A percentile compares a stretch with the other conserved stretches of the same genome.
phyloP scores from a whole-genome alignment of 2,888 invertebrate species.

The Phragmatobia fuliginosa region DNA sequence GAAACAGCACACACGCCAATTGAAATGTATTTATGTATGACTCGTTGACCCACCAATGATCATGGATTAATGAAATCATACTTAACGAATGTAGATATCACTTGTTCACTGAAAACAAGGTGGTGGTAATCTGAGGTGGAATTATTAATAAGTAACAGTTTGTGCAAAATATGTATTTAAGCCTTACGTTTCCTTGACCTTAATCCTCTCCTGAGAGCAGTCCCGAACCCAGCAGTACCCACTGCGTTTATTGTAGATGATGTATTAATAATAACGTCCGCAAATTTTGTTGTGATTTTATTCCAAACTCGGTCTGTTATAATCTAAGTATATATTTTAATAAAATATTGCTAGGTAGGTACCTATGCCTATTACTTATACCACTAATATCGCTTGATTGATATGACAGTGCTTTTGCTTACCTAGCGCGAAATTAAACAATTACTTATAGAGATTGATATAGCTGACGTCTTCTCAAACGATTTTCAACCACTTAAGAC shows the following conservation, averaged over 20 bases:
- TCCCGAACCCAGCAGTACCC: too few relatives aligned
- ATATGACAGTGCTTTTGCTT: background rate
- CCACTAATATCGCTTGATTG: background rate
- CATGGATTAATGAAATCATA: background rate
- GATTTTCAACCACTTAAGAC: background rate
- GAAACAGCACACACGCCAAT: background rate
- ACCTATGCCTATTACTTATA: background rate
- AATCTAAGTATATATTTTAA: background rate
- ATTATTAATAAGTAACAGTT: background rate
- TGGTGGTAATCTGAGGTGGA: background rate
- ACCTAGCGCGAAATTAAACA: background rate
- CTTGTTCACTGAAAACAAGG: background rate
- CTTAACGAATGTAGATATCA: background rate
- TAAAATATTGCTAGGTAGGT: background rate
- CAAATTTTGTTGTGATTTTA: background rate
- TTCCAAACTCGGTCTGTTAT: background rate
- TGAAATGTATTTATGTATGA: background rate
- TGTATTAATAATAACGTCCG: too few relatives aligned
- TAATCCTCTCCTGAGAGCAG: too few relatives aligned
- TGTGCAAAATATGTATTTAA: background rate
- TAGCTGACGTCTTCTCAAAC: background rate
- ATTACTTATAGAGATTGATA: background rate
- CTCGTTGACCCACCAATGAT: background rate
- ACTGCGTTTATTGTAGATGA: too few relatives aligned
- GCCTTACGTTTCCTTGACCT: too few relatives aligned